Percentiles rank a stretch among this genome's conserved stretches.
Evolutionary conservation across 1,140 invertebrate species (phyloP).

Genomic region (Ips typographus): DNA sequence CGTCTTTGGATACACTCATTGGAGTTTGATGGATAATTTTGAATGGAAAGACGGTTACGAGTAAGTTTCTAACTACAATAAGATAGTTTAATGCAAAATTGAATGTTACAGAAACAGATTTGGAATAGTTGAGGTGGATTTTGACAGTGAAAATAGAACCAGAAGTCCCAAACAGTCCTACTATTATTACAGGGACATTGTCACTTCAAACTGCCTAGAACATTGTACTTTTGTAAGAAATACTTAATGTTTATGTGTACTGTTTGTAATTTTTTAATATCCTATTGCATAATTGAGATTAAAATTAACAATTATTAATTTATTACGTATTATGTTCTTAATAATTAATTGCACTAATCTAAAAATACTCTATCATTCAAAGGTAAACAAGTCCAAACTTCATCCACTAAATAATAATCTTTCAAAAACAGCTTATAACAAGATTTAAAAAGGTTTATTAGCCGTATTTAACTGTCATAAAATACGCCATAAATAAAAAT

Average conservation of each 20-base stretch:
- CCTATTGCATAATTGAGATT: neutral
- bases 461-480: no score
- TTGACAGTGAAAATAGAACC: conserved; percentile 23
- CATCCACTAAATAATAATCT: no score
- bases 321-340: no score
- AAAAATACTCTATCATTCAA: no score
- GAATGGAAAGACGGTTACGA: conserved; percentile 36
- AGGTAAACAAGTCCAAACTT: no score
- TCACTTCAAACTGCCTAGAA: conserved; percentile 10
- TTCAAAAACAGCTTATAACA: no score
- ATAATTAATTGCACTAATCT: no score
- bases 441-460: no score
- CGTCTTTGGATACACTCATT: conserved; percentile 33
- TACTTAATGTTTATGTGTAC: no score
- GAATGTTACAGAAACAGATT: conserved; percentile 32
- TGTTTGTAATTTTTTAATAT: neutral
- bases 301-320: neutral
- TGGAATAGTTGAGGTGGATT: conserved; percentile 38
- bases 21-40: conserved; percentile 40
- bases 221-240: conserved; percentile 11
- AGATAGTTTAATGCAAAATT: no score
- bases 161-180: conserved; percentile 38
- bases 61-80: conserved; percentile 14
- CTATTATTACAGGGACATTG: conserved; percentile 12
- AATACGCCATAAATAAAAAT: no score